A percentile compares a stretch with the other conserved stretches of the same genome.
These are phyloP conservation scores for Archocentrus centrarchus DNA, from an alignment of 2,113 vertebrate species.

Conservation along the genomic window DNA sequence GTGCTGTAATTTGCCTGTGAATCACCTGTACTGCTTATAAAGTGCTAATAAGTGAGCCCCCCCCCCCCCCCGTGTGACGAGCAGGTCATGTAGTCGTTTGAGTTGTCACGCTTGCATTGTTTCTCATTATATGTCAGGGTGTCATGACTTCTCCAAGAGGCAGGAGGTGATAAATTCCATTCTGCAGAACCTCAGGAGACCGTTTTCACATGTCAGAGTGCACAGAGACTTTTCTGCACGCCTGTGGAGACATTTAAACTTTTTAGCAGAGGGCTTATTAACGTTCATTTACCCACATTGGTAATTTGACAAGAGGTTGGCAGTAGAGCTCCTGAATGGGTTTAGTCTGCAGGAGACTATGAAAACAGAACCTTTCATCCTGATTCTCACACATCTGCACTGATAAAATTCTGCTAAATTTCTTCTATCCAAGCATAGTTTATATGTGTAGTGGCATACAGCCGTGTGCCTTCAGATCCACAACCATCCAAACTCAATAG, in stretches of 20 bases:
- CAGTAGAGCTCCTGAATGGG: not conserved
- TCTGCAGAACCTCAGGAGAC: not conserved
- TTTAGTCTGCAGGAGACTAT: not conserved
- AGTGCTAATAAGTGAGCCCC: not conserved
- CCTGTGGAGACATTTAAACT: not conserved
- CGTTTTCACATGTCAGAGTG: constrained; percentile 20
- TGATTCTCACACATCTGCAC: not conserved
- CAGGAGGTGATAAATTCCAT: constrained; percentile 52
- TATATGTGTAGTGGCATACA: not conserved
- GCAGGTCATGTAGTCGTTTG: constrained; percentile 30
- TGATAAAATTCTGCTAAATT: no score
- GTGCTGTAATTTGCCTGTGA: not conserved
- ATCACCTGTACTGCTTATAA: not conserved
- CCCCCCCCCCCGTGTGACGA: not conserved
- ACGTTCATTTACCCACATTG: not conserved
- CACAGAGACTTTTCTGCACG: not conserved
- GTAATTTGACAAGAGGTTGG: not conserved
- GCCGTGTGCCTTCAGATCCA: not conserved
- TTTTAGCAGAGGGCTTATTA: constrained; percentile 3
- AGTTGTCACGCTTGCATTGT: constrained; percentile 58
- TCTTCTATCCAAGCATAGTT: not conserved
- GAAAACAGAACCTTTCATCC: not conserved
- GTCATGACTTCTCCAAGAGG: constrained; percentile 57
- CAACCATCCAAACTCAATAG: no score
- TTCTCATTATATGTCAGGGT: constrained; percentile 63